phyloP scores from a whole-genome alignment of 2,113 vertebrate genomes.

The Pluvialis apricaria region DNA sequence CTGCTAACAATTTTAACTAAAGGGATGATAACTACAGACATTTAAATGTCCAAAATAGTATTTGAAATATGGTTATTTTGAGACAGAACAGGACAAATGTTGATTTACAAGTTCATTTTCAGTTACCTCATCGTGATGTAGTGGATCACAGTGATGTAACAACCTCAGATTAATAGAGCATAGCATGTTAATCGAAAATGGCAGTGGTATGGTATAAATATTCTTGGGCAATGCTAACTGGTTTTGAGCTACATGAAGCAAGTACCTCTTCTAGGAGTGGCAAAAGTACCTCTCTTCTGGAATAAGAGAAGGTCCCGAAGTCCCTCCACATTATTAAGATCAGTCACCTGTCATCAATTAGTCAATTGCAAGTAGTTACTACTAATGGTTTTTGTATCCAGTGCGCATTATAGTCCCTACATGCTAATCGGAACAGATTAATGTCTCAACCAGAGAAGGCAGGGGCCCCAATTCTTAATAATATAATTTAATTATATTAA shows the following conservation, averaged over 20 bases:
- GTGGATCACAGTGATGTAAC: not conserved
- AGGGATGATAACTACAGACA: not conserved
- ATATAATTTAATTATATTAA: not conserved
- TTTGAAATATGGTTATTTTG: not conserved
- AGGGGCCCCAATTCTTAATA: not conserved
- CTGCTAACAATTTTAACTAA: not conserved
- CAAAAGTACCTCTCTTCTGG: not conserved
- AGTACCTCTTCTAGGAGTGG: not conserved
- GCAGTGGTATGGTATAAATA: not conserved
- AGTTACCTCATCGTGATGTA: not conserved
- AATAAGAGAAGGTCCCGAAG: not conserved
- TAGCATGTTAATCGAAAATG: not conserved
- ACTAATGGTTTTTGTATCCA: constrained; percentile 31
- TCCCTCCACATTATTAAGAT: constrained; percentile 17
- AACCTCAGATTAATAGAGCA: not conserved
- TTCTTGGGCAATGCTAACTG: not conserved
- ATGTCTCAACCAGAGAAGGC: not conserved
- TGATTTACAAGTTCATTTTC: not conserved
- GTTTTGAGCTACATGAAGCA: not conserved
- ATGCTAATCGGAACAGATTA: constrained; percentile 25
- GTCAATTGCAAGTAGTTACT: constrained; percentile 54
- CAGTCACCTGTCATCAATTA: constrained; percentile 33
- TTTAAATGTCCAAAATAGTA: not conserved
- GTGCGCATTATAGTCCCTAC: not conserved
- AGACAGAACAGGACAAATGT: not conserved